A percentile compares a stretch with the other conserved stretches of the same genome.
Conservation (phyloP, 2,113 vertebrate genomes). For the Marcusenius ussheri region DNA sequence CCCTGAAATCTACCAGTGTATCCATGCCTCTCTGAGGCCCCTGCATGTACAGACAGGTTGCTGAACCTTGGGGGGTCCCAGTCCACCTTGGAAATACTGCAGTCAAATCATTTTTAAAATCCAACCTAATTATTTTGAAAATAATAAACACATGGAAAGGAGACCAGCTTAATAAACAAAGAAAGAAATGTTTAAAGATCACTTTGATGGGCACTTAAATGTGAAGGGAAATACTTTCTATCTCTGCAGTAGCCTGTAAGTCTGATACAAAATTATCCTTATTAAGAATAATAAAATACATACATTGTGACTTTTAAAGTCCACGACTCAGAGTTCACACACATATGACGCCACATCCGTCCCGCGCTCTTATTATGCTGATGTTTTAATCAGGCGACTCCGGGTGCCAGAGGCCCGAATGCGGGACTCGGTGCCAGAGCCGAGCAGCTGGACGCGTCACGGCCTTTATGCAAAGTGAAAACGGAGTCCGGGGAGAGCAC, state of each 20-base stretch:
- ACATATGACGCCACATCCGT: background rate
- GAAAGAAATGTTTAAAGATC: background rate
- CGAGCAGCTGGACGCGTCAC: background rate
- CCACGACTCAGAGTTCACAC: background rate
- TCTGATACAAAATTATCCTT: background rate
- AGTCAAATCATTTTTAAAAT: background rate
- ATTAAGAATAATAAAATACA: background rate
- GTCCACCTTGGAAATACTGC: background rate
- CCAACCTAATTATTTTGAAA: background rate
- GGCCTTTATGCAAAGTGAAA: slow-evolving; percentile 8
- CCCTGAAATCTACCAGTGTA: too few species aligned
- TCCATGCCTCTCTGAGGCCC: too few species aligned
- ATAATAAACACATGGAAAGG: background rate
- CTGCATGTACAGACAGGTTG: background rate
- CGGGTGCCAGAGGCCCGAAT: background rate
- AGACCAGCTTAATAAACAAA: background rate
- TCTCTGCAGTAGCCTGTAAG: background rate
- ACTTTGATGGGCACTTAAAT: background rate
- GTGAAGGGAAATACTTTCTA: background rate
- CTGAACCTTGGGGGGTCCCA: background rate
- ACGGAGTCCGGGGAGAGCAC: background rate
- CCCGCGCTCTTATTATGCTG: background rate
- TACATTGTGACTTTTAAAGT: background rate
- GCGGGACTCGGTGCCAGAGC: background rate
- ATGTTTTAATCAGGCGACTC: slow-evolving; percentile 2